Conservation (phyloP, 2,113 vertebrate genomes). For the Hyperoodon ampullatus region DNA sequence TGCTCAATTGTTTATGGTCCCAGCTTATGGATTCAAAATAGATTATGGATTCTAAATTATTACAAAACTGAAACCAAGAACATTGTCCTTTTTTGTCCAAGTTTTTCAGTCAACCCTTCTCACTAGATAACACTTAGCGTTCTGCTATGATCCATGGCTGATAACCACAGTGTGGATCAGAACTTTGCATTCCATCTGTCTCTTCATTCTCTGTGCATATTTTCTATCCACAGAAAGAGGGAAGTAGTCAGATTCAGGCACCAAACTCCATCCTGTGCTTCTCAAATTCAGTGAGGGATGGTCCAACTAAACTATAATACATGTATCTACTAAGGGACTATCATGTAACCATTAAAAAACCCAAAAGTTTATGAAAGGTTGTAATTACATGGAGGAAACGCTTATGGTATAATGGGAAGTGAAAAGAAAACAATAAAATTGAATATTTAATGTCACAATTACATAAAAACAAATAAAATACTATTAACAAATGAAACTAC, state of each 20-base stretch:
- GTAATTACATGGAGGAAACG: constrained; percentile 25
- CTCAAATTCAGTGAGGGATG: constrained; percentile 13
- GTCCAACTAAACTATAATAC: not conserved
- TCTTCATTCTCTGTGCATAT: not conserved
- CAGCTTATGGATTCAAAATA: not conserved
- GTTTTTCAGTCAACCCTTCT: not conserved
- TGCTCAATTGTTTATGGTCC: not conserved
- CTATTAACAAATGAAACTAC: not conserved
- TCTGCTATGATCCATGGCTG: not conserved
- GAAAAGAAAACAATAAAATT: constrained; percentile 8
- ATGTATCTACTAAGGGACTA: not conserved
- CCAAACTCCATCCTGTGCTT: not conserved
- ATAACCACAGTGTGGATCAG: not conserved
- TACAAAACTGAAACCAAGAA: not conserved
- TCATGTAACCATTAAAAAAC: not conserved
- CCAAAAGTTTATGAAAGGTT: not conserved
- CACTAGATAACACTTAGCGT: not conserved
- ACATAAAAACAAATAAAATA: constrained; percentile 19
- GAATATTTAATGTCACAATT: not conserved
- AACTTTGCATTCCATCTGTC: not conserved
- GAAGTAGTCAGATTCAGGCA: not conserved
- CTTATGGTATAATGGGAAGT: not conserved
- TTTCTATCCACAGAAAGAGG: not conserved
- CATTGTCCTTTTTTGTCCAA: not conserved
- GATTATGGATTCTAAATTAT: not conserved